Evolutionary conservation across 2,113 vertebrate species (phyloP), one percentile per base, ranked within the genome.

Genomic region (Charina bottae): DNA sequence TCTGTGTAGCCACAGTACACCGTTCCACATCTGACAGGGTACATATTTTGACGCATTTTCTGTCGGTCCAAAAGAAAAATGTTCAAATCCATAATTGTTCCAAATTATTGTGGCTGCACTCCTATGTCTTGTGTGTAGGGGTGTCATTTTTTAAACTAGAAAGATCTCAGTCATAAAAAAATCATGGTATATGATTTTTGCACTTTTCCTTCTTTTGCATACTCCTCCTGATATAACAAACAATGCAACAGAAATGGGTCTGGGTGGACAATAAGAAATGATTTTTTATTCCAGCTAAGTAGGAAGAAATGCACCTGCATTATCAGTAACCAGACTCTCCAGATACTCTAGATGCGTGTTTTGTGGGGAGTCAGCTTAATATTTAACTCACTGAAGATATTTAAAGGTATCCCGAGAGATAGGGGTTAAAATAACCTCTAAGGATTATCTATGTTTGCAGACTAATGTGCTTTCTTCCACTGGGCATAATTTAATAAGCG

Each of bases 391-490:
- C 37, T 46, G 19, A 56, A 89, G 42, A 62, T 56, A 62, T 84
- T 58, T 26, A 53, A 88, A 92, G 53, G 56, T 26, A 55, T 83
- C 21, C 42, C 13, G 4, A 88, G 89, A 84, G 68, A 72, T 24
- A 62, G n/a, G 64, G 58, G 64, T 90, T 83, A 83, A 83, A 88
- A 33, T 49, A 90, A 88, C 64, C 68, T 84, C 46, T 26, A 84
- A 42, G 58, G 33, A 88, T 90, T 83, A 62, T 88, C 68, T 54
- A 13, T 83, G 88, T 88, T 62, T 84, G 72, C 85, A 68, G 68
- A 87, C 89, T 88, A 93, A 93, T 90, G 85, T 64, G 72, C 21
- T 93, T 33, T 93, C 90, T 90, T 84, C 89, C 85, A 88, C 42
- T 64, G 49, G 64, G 58, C 72, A 64, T 88, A 88, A 91, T 93